Base-by-base conservation (phyloP, 2,888 invertebrate species). In the Eupithecia tripunctaria region DNA sequence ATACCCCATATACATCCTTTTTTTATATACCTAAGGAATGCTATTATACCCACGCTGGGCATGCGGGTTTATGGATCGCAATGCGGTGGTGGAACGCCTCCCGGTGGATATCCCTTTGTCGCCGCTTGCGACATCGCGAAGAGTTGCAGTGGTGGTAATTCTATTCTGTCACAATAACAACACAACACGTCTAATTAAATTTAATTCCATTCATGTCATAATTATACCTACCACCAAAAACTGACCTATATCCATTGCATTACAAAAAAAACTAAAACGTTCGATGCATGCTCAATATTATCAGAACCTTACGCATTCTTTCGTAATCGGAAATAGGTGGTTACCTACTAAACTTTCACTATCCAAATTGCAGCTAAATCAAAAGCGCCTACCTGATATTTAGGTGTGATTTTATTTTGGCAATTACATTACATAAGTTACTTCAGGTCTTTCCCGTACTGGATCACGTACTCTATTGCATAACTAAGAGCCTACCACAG, bases 391-490 rank as follows among this genome's bases (percentile, higher is more conserved):
- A 78, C 71, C 79, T 69, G 78, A 75, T 84, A 87, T 84, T 84
- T 84, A 84, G 85, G 82, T 88, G 85, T 88, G 83, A 88, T 90
- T 90, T 89, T 89, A 90, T 91, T 91, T 92, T 89, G 87, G 85
- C 91, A 90, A 93, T 93, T 91, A 91, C 80, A 88, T 93, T 93
- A 87, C 90, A 89, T 92, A 93, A 93, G 84, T 82, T 82, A 72
- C 79, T 81, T 80, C 81, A 88, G 83, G 85, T 87, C 85, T 88
- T 85, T 85, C 80, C 83, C 86, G 91, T 91, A 56, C 56, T 56
- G 85, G 89, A 92, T 93, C 94, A 94, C 94, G 94, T 94, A 89
- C 85, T 78, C 76, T 80, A 90, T 93, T 93, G 90, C 91, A 92
- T 93, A 93, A 94, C 82, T 82, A 88, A 85, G 38, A 38, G 27